These are phyloP conservation scores for Tretioscincus oriximinensis DNA, from an alignment of 2,113 vertebrate genomes.

Conservation along the genomic window DNA sequence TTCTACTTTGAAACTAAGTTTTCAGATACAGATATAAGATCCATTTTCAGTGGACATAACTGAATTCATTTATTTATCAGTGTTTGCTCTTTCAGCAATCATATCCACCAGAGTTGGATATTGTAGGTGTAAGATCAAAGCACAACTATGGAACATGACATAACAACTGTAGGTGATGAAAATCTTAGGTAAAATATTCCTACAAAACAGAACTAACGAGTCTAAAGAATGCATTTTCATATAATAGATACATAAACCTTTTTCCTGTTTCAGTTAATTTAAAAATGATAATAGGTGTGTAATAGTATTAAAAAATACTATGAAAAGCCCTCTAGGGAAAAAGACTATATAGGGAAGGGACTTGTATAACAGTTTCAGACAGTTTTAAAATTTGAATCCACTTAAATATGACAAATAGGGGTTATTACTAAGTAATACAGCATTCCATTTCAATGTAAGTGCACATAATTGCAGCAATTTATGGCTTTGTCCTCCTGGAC, in stretches of 20 bases:
- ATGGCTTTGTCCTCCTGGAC: conserved; percentile 49
- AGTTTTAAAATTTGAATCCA: conserved; percentile 56
- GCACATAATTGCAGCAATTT: conserved; percentile 64
- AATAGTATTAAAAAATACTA: conserved; percentile 31
- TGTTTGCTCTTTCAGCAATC: too few relatives aligned
- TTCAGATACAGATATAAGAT: too few relatives aligned
- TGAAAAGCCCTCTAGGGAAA: conserved; percentile 42
- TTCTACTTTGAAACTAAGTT: too few relatives aligned
- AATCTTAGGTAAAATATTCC: conserved; percentile 50
- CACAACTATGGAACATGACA: too few relatives aligned
- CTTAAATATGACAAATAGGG: conserved; percentile 61
- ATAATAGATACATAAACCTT: conserved; percentile 37
- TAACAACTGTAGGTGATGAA: background rate
- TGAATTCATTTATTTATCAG: too few relatives aligned
- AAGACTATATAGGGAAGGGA: background rate
- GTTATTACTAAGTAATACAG: conserved; percentile 55
- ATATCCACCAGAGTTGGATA: too few relatives aligned
- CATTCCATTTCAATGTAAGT: conserved; percentile 51
- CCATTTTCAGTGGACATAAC: too few relatives aligned
- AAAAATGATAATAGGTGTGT: conserved; percentile 36
- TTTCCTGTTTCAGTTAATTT: conserved; percentile 44
- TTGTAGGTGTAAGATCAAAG: too few relatives aligned
- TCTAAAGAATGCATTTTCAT: conserved; percentile 51
- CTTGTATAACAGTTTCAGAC: conserved; percentile 33
- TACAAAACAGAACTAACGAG: conserved; percentile 56